phyloP scores from a whole-genome alignment of 1,140 invertebrate genomes.

The Drosophila lacteicornis region DNA sequence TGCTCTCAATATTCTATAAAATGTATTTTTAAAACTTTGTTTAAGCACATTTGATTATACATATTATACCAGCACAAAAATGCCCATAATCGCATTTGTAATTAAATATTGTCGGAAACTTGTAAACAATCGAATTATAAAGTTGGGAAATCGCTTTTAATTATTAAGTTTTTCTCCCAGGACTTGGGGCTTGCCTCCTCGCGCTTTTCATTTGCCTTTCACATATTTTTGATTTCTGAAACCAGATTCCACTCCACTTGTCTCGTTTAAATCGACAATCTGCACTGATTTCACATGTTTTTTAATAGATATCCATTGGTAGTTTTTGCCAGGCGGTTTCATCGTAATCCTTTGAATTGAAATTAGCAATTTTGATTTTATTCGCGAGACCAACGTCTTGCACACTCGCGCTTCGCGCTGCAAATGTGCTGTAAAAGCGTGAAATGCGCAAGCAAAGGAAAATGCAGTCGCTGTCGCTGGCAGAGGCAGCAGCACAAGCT shows the following conservation, averaged over 20 bases:
- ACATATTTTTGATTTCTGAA: constrained; percentile 23
- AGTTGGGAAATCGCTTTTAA: constrained; percentile 1
- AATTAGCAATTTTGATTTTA: constrained; percentile 14
- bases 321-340: constrained; percentile 21
- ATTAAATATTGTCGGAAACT: background rate
- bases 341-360: constrained; percentile 35
- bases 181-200: constrained; percentile 22
- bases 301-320: constrained; percentile 46
- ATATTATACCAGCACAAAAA: background rate
- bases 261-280: constrained; percentile 15
- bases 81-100: no score
- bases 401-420: constrained; percentile 48
- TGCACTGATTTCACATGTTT: constrained; percentile 21
- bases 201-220: constrained; percentile 19
- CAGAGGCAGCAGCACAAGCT: constrained; percentile 3
- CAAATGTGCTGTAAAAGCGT: constrained; percentile 56
- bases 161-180: constrained; percentile 16
- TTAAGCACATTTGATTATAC: no score
- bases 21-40: no score
- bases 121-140: background rate
- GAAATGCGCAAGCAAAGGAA: constrained; percentile 49
- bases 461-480: constrained; percentile 48
- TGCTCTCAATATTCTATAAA: no score
- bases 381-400: constrained; percentile 55
- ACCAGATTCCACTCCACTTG: constrained; percentile 33